Evolutionary conservation across 2,113 vertebrate species (phyloP).

Genomic region (Chascanopsetta lugubris): DNA sequence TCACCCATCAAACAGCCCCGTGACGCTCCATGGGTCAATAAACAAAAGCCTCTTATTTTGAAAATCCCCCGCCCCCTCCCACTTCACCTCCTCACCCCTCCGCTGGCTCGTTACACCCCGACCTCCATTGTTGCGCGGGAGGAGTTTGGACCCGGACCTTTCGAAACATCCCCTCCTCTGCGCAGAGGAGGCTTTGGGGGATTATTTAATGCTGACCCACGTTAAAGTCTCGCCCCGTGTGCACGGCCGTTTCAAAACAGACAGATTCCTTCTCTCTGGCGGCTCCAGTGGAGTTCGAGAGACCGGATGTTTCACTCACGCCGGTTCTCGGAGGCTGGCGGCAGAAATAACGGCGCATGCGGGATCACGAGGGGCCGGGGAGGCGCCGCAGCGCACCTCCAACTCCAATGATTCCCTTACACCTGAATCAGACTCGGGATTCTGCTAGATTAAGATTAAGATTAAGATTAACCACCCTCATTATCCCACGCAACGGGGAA

Average conservation of each 20-base stretch:
- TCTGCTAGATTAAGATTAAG: conserved; percentile 57
- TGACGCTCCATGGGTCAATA: conserved; percentile 60
- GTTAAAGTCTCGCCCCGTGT: conserved; percentile 51
- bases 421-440: conserved; percentile 45
- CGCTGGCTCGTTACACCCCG: conserved; percentile 48
- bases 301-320: conserved; percentile 51
- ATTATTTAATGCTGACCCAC: conserved; percentile 76
- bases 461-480: conserved; percentile 63
- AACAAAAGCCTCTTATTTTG: conserved; percentile 62
- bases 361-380: conserved; percentile 19
- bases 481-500: too few relatives aligned
- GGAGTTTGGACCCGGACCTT: conserved; percentile 62
- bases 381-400: conserved; percentile 4
- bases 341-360: conserved; percentile 40
- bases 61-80: conserved; percentile 54
- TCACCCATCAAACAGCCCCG: conserved; percentile 61
- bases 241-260: conserved; percentile 55
- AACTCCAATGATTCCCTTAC: conserved; percentile 49
- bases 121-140: conserved; percentile 53
- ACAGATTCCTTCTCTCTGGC: conserved; percentile 59
- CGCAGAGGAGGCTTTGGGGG: conserved; percentile 69
- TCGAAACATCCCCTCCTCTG: conserved; percentile 51
- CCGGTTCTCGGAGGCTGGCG: conserved; percentile 40
- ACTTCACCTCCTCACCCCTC: conserved; percentile 35
- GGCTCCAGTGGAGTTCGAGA: too few relatives aligned